Evolutionary conservation across 2,113 vertebrate species (phyloP).

Genomic region (Furnarius figulus): DNA sequence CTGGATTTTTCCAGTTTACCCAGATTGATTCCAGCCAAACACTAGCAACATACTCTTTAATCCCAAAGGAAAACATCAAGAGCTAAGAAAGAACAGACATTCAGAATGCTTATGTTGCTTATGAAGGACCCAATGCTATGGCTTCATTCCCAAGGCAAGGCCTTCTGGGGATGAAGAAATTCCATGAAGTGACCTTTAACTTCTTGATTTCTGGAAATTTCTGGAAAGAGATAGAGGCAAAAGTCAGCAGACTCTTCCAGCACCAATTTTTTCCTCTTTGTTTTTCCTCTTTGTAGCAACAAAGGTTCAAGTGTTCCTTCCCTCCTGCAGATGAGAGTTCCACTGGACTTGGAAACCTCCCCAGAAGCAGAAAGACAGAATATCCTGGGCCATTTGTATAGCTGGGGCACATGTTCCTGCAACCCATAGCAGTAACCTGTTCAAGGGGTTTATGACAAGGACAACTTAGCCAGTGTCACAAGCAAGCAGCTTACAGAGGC

Average conservation of each 20-base stretch:
- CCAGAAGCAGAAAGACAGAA: neutral
- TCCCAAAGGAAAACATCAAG: neutral
- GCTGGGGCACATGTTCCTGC: neutral
- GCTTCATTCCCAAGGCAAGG: neutral
- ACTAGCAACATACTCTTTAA: neutral
- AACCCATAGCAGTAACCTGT: neutral
- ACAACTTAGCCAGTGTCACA: neutral
- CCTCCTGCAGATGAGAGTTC: neutral
- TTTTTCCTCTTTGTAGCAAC: neutral
- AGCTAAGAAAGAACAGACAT: neutral
- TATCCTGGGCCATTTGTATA: neutral
- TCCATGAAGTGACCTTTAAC: neutral
- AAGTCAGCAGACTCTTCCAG: neutral
- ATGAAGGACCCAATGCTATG: neutral
- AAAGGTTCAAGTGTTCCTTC: neutral
- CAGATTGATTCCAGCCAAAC: neutral
- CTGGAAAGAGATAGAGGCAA: neutral
- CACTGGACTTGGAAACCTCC: neutral
- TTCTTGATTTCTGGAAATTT: neutral
- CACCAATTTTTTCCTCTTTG: fast-evolving
- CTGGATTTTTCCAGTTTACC: neutral
- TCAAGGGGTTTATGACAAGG: neutral
- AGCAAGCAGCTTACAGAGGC: neutral
- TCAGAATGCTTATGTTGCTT: neutral
- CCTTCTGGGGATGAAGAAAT: neutral